Evolutionary conservation across 30 jellyfish, hydroid and myxozoan species (phyloP).

Genomic region (Cassiopea andromeda): DNA sequence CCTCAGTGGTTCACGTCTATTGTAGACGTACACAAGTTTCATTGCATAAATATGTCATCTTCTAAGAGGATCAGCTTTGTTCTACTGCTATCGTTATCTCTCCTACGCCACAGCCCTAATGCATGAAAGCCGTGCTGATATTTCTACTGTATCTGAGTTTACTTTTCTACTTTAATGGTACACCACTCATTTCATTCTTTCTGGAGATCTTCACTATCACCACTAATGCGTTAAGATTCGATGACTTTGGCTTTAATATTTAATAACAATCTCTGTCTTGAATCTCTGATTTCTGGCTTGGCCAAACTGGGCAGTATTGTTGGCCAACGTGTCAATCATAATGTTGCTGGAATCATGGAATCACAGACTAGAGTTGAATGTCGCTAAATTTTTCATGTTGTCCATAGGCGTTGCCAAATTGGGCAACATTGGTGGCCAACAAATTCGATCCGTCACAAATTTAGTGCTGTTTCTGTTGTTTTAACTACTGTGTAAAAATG

Average conservation of each 20-base stretch:
- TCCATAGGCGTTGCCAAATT: no score
- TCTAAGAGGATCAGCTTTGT: constrained; percentile 12
- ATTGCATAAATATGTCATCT: constrained; percentile 16
- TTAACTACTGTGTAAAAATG: no score
- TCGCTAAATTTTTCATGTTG: no score
- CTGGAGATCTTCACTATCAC: not conserved
- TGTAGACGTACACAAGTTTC: not conserved
- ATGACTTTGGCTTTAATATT: no score
- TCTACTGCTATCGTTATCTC: constrained; percentile 1
- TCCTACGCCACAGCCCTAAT: constrained; percentile 7
- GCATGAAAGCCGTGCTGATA: constrained; percentile 5
- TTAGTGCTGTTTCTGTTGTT: no score
- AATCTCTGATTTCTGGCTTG: not conserved
- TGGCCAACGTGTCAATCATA: no score
- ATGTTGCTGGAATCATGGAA: no score
- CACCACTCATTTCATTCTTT: not conserved
- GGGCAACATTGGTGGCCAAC: no score
- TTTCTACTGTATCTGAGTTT: not conserved
- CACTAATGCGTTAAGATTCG: not conserved
- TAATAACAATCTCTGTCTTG: not conserved
- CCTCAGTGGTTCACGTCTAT: constrained; percentile 4
- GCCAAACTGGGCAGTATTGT: no score
- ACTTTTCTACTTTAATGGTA: not conserved
- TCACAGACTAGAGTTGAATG: no score
- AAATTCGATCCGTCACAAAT: no score